A percentile compares a stretch with the other conserved stretches of the same genome.
Evolutionary conservation across 2,113 vertebrate species (phyloP).

Genomic region (Caranx ignobilis): DNA sequence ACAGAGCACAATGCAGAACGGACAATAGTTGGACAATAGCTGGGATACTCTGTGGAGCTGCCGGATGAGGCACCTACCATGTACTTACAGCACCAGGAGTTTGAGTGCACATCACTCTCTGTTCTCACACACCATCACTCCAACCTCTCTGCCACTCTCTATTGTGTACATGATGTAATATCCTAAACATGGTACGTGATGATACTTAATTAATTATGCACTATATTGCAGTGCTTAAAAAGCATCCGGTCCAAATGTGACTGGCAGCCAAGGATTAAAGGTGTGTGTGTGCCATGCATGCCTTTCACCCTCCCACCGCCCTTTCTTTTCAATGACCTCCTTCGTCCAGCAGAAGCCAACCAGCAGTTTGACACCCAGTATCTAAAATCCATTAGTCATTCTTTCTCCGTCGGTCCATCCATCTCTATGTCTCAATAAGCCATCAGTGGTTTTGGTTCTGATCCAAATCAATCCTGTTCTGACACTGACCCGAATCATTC

Average conservation of each 20-base stretch:
- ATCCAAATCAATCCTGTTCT: slow-evolving; percentile 82
- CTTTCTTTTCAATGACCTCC: slow-evolving; percentile 50
- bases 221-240: slow-evolving; percentile 40
- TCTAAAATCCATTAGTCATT: slow-evolving; percentile 81
- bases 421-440: slow-evolving; percentile 79
- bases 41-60: slow-evolving; percentile 54
- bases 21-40: slow-evolving; percentile 74
- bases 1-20: slow-evolving; percentile 70
- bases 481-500: slow-evolving; percentile 80
- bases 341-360: slow-evolving; percentile 65
- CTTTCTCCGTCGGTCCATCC: slow-evolving; percentile 69
- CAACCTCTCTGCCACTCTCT: slow-evolving; percentile 40
- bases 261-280: slow-evolving; percentile 39
- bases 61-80: slow-evolving; percentile 54
- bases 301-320: slow-evolving; percentile 4
- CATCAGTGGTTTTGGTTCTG: slow-evolving; percentile 82
- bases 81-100: slow-evolving; percentile 56
- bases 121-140: slow-evolving; percentile 22
- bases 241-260: slow-evolving; percentile 47
- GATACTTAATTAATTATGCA: slow-evolving; percentile 39
- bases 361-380: slow-evolving; percentile 73
- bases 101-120: slow-evolving; percentile 27
- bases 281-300: slow-evolving; percentile 13
- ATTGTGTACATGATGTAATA: slow-evolving; percentile 40
- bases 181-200: slow-evolving; percentile 38